Base-by-base conservation (phyloP, 2,888 invertebrate genomes). In the Ypsolopha sequella region DNA sequence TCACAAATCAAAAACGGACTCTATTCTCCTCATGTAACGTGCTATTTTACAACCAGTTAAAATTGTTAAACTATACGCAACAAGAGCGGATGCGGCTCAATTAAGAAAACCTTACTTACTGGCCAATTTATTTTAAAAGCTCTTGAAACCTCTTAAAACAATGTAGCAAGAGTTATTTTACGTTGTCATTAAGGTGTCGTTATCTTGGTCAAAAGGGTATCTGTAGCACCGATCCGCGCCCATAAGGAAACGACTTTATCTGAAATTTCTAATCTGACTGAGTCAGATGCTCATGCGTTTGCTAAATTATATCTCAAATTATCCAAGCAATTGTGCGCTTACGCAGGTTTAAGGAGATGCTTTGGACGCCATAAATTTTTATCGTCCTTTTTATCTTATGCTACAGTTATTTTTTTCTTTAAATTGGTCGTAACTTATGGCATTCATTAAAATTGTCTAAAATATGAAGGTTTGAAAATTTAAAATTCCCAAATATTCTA, bases 251-350 rank as follows among this genome's bases (percentile, higher is more conserved):
- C 56, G 58, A 62, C 66, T 73, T 49, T 78, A 79, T 80, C 80
- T 71, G 53, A 68, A 76, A 76, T 80, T 80, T 80, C 80, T 78
- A 73, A 80, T 80, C 80, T 76, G n/a, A 57, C 55, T 75, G 73
- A 74, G 66, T 76, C 76, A 74, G 58, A 57, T 60, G n/a, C 44
- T 56, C 60, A 70, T 69, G 65, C 62, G 68, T 72, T 68, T 68
- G 76, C 76, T 60, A 76, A 77, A 73, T 73, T 66, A 65, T 24
- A 24, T 66, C 64, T 64, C 62, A 36, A 56, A 45, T 53, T 51
- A 51, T 47, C 47, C 14, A n/a, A 14, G 36, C 47, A 36, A 47
- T 36, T 38, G 47, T 14, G 7, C 13, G 13, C 33, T 47, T 36
- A 47, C 47, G 47, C 36, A 47, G 36, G 11, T 47, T 13, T n/a